A percentile compares a stretch with the other conserved stretches of the same genome.
Conservation (phyloP, 2,113 vertebrate genomes). For the Lophotis ruficrista region DNA sequence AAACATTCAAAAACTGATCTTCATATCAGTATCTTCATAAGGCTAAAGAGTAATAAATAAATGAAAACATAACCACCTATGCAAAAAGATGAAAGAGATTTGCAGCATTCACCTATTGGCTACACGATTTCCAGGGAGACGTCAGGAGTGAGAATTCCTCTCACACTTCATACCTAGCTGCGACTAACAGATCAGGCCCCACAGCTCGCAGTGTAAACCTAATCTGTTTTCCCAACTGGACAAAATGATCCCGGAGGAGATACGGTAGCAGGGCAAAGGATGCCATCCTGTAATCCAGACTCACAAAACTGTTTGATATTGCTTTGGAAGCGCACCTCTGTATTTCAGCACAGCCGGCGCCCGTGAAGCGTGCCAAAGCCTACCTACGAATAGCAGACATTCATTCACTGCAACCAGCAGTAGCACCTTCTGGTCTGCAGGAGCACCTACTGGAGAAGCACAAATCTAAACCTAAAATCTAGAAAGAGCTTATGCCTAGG, state of each 20-base stretch:
- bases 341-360: not conserved
- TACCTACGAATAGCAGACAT: not conserved
- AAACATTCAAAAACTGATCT: not conserved
- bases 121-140: not conserved
- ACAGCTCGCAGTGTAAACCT: not conserved
- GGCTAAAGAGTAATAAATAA: not conserved
- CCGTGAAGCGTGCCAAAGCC: not conserved
- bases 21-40: not conserved
- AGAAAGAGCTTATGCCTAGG: not conserved
- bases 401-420: not conserved
- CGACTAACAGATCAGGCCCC: not conserved
- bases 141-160: not conserved
- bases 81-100: not conserved
- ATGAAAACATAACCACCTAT: not conserved
- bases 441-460: not conserved
- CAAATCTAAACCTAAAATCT: not conserved
- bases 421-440: not conserved
- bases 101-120: not conserved
- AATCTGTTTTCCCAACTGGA: not conserved
- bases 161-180: not conserved
- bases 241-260: not conserved
- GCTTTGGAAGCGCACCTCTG: rapidly evolving
- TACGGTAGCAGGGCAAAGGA: not conserved
- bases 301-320: not conserved
- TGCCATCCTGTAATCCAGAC: not conserved